Base-by-base conservation (phyloP, 2,888 invertebrate species). In the Drosophila testacea region DNA sequence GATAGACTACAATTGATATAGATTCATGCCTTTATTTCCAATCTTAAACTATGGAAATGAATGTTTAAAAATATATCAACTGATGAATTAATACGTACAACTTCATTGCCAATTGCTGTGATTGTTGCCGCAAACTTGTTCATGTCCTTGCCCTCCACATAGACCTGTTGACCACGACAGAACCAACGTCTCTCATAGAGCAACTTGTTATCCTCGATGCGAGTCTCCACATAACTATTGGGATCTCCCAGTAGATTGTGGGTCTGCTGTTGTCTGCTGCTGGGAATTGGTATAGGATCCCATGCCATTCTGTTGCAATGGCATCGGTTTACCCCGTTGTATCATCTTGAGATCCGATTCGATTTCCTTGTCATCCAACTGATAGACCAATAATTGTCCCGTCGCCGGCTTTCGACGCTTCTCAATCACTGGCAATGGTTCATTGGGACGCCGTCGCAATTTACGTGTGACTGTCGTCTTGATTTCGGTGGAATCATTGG, bases 401-500 rank as follows among this genome's bases (percentile, higher is more conserved):
- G 95, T 95, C 2, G 96, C 95, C 4, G 96, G 95, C 90, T 97
- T 96, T 60, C 98, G 94, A 2, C 98, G 95, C 92, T 98, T 98
- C 67, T 95, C 95, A 6, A 97, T 97, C 69, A 96, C 95, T 4
- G 98, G 98, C 44, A 97, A 94, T 0, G 98, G 98, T 92, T 98
- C 98, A 92, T 99, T 98, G 0, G 98, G 98, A 28, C 99, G 94
- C 69, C 98, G 94, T 4, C 99, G 94, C 30, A 99, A 93, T 92
- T 98, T 99, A 30, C 99, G 94, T 34, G 98, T 99, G 93, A 98
- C 96, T n/a, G 97, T 97, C 10, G 98, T 98, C 90, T 98, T 98
- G n/a, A 97, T 95, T 94, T 97, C 97, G 94, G 95, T 96, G 4
- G 96, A 96, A 92, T 97, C 97, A 73, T 96, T 97, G 59, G 97